These are phyloP conservation scores for Spizella passerina DNA, from an alignment of 2,797 vertebrate genomes.

Conservation along the genomic window DNA sequence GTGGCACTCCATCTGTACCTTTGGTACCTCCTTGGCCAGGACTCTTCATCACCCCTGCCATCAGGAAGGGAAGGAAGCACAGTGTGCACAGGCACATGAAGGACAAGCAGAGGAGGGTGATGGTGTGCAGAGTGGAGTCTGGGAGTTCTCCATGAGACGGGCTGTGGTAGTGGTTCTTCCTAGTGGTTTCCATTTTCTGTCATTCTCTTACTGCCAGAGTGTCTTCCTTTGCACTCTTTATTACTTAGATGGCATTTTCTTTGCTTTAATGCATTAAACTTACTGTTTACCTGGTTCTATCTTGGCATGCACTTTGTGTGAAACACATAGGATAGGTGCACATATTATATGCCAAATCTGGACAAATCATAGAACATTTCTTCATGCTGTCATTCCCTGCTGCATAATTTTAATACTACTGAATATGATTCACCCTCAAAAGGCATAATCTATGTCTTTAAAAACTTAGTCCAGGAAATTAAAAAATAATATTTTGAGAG, in stretches of 20 bases:
- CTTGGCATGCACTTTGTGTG: neutral
- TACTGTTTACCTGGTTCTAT: neutral
- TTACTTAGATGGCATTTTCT: neutral
- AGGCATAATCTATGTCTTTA: neutral
- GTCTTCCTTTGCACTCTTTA: neutral
- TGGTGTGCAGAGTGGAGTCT: accelerated
- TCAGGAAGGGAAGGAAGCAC: neutral
- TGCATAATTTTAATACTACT: neutral
- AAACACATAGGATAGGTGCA: neutral
- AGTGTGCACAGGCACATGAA: neutral
- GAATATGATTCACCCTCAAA: neutral
- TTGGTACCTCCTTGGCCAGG: neutral
- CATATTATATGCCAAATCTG: neutral
- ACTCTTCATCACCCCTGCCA: neutral
- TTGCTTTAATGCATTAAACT: neutral
- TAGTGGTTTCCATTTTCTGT: neutral
- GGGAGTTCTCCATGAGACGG: neutral
- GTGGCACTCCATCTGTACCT: neutral
- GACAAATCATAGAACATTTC: neutral
- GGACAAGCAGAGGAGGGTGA: neutral
- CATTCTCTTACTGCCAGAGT: neutral
- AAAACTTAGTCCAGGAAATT: neutral
- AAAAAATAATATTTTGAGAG: neutral
- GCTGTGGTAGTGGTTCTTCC: neutral
- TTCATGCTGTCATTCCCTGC: neutral